Evolutionary conservation across 2,888 invertebrate genomes (phyloP), one percentile per base, ranked within the genome.

Genomic region (Copidosoma aretas): DNA sequence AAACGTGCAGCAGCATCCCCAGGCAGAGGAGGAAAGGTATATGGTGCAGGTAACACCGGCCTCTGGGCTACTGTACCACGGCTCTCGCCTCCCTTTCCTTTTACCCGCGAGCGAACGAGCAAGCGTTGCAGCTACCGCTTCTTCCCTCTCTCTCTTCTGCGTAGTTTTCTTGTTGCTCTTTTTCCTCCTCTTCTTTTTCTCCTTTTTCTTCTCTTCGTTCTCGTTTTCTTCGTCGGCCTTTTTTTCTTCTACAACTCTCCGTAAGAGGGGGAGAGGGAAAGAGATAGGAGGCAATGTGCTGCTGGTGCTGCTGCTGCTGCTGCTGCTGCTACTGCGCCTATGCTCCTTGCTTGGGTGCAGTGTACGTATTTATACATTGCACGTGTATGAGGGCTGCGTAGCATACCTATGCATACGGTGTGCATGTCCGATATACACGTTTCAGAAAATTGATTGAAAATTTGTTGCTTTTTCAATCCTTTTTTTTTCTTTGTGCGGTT

Each of bases 111-210:
- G 71, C 71, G 17, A 68, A 67, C n/a, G 71, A 62, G 70, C 72
- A 71, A 63, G 73, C 64, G 52, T 71, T 68, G 63, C 72, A 58
- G 41, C 52, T 61, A n/a, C 59, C 49, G 25, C 57, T 56, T 43
- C 43, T 56, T 24, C 64, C 43, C 19, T 57, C 43, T 43, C 41
- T 14, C 59, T 43, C 46, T 21, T n/a, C 25, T n/a, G 39, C 71
- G 72, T 72, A 68, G 67, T 70, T 71, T 71, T 73, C 71, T 71
- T 70, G 71, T 69, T 69, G 64, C 70, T 67, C 53, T 66, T 66
- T 60, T 68, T 41, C 49, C 24, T 60, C 25, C 39, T 17, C 39
- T 21, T 56, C 24, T 49, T 21, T 24, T 25, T 49, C 32, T 59
- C 49, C 58, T 32, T 53, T 49, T 32, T 32, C 4, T 32, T 60